Percentiles rank a stretch among this genome's conserved stretches.
Conservation (phyloP, 2,113 vertebrate species). For the Corythoichthys intestinalis region DNA sequence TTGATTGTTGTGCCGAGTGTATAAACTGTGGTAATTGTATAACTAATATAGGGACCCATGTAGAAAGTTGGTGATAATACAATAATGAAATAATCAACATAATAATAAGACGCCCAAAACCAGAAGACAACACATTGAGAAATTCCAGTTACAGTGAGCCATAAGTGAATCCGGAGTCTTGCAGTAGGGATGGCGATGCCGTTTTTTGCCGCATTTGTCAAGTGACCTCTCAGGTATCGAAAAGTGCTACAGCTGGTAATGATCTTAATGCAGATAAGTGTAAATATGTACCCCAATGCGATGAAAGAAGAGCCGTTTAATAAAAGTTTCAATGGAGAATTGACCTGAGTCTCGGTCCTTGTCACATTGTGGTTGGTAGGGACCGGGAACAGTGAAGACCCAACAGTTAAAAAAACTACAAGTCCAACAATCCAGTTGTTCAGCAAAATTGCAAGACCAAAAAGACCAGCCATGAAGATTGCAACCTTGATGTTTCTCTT, state of each 20-base stretch:
- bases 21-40: background rate
- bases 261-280: conserved; percentile 24
- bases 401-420: accelerated
- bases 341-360: background rate
- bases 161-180: conserved; percentile 7
- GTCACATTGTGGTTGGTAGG: background rate
- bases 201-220: conserved; percentile 8
- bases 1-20: conserved; percentile 19
- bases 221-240: conserved; percentile 40
- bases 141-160: conserved; percentile 20
- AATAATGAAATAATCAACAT: accelerated
- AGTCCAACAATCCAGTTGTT: accelerated
- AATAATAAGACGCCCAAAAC: background rate
- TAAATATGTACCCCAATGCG: background rate
- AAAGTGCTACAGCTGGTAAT: conserved; percentile 23
- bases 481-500: conserved; percentile 44
- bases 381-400: background rate
- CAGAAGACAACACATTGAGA: conserved; percentile 13
- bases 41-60: accelerated
- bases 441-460: background rate
- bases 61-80: accelerated
- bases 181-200: background rate
- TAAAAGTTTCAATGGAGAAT: background rate
- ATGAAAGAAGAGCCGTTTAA: background rate
- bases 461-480: conserved; percentile 19